Evolutionary conservation across 92 coral and sea anemone species (phyloP), one percentile per base, ranked within the genome.

Genomic region (Galaxea fascicularis): DNA sequence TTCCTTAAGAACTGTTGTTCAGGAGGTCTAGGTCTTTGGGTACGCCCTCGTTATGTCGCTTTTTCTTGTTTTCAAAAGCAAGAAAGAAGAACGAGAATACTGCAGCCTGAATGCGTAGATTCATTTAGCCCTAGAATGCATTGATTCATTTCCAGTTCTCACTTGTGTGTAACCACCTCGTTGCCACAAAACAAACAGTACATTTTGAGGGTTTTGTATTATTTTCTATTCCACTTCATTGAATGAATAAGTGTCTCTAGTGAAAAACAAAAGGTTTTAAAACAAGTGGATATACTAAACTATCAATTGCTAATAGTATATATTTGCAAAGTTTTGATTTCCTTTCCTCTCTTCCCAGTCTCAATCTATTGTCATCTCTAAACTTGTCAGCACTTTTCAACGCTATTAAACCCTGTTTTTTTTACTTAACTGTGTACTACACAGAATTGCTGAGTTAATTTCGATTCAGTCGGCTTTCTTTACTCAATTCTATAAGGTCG

Each of bases 381-480:
- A 13, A 30, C 26, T 39, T 76, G 53, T 60, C 59, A 22, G n/a
- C 39, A 21, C 69, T 46, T 59, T 17, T 29, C 26, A 56, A 4
- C 10, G 49, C 39, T 73, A 26, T 49, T 27, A 4, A 14, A 35
- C 15, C 39, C 17, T 14, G 16, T 11, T 59, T 31, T 30, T 11
- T 30, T 30, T n/a, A 46, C 82, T 77, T 24, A 25, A 57, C 53
- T 11, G 35, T 25, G 4, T 57, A 58, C 39, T 49, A 22, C 56
- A 14, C 18, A 13, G 35, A 13, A 41, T 57, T 60, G 14, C 20
- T 6, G 54, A 41, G 82, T 44, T 77, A 39, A 77, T 27, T 49
- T 51, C n/a, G 21, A 49, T 49, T 29, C 21, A 45, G 65, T 22
- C 84, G 75, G 64, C 51, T 47, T 30, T 79, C 75, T 79, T 66